Base-by-base conservation (phyloP, 2,797 vertebrate species). In the Hyperoplus immaculatus region DNA sequence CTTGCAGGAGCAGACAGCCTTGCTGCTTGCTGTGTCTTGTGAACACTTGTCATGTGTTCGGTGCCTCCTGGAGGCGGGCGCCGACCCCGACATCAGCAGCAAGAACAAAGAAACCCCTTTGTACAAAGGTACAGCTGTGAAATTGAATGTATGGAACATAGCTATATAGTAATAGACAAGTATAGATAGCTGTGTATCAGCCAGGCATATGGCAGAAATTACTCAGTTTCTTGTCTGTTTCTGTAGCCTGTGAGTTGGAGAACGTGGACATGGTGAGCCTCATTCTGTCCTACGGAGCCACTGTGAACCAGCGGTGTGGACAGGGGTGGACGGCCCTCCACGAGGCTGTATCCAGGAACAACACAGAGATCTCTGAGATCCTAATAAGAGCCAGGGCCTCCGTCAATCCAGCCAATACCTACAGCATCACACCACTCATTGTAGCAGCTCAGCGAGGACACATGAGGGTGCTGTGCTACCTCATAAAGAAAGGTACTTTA, bases 261-360 rank as follows among this genome's bases (percentile, higher is more conserved):
- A 96, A 96, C 4, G 80, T 87, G 6, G 95, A 96, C 41, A 95
- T 95, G 0, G 97, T 97, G 42, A 91, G 88, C 49, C 87, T 97
- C 3, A 78, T 99, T 63, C 91, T 99, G n/a, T 94, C 92, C 4
- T 93, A 95, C 68, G 94, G 97, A 0, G 97, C 96, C 1, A 95
- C 96, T 0, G 95, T 97, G 75, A 99, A 99, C 90, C 97, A 98
- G 56, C 96, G 97, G 4, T 99, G 98, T 83, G 94, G 95, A 73
- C 95, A 96, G 36, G 97, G 97, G 53, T 97, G 97, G 97, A 98
- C 97, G 0, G 97, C 97, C 1, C 96, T 99, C 57, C 98, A 99
- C 0, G 97, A 99, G 87, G 96, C 98, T 0, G 96, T 96, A 1
- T 96, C 96, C 14, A 93, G 95, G 75, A 95, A 97, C 53, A 97